Evolutionary conservation across 2,797 vertebrate genomes (phyloP), one percentile per base, ranked within the genome.

Genomic region (Acrossocheilus wenchowensis): DNA sequence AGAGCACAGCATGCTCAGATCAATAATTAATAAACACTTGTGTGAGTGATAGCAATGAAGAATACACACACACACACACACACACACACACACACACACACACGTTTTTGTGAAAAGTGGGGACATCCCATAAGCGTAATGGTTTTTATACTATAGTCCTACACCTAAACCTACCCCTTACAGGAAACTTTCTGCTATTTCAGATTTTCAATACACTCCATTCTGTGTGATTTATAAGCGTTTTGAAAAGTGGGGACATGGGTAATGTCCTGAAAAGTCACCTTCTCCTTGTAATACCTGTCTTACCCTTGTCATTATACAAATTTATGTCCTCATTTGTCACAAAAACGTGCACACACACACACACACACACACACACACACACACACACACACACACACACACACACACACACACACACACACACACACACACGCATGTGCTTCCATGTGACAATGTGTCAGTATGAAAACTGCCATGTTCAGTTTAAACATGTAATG

Each of bases 1-100:
- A 64, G n/a, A 71, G 66, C 69, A 64, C n/a, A 48, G 36, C 69
- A 52, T 30, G 30, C 68, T 60, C 69, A 78, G 86, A 88, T 89
- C 78, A 89, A 86, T 89, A 87, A 82, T 89, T 86, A 89, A 88
- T 86, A 87, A 71, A 87, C 60, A 78, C 71, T 57, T 72, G 81
- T 78, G 64, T 84, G 81, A 36, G 52, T 84, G 86, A 43, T 57
- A 83, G 81, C 60, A 68, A 45, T 79, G 21, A 39, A 50, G 71
- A 36, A n/a, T 2, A 86, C 23, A 62, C 23, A 19, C 3, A 60
- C 12, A 60, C 36, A 19, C 52, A 43, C 21, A 60, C 23, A 62
- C 23, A 19, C 3, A 60, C 12, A 60, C 36, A 19, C 52, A 43
- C 21, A 78, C 19, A 14, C 15, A 52, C 15, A 75, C 30, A 30